These are phyloP conservation scores for Calycopis cecrops DNA, from an alignment of 1,140 invertebrate genomes.

Conservation along the genomic window DNA sequence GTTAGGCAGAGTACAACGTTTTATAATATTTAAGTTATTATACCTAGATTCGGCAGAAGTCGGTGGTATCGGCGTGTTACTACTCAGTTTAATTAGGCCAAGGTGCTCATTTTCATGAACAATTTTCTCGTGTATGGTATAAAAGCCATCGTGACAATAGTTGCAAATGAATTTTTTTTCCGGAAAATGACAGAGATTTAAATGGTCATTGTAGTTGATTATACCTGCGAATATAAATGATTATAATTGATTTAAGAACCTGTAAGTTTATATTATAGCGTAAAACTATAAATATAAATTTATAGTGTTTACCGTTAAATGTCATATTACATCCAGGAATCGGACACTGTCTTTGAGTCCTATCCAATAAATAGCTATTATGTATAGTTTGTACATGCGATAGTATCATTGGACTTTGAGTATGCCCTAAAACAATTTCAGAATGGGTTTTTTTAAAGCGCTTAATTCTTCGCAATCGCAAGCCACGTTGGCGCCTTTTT, in stretches of 20 bases:
- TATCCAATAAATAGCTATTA: slow-evolving; percentile 49
- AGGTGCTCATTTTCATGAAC: slow-evolving; percentile 59
- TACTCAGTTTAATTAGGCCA: slow-evolving; percentile 41
- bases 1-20: too few relatives aligned
- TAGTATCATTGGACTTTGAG: slow-evolving; percentile 45
- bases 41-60: slow-evolving; percentile 29
- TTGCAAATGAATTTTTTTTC: slow-evolving; percentile 49
- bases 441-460: slow-evolving; percentile 47
- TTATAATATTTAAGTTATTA: not conserved
- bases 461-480: slow-evolving; percentile 40
- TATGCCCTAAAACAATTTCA: slow-evolving; percentile 37
- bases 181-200: slow-evolving; percentile 58
- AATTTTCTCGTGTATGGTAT: slow-evolving; percentile 40
- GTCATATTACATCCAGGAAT: slow-evolving; percentile 53
- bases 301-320: slow-evolving; percentile 43
- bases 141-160: slow-evolving; percentile 62
- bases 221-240: slow-evolving; percentile 56
- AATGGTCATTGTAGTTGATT: slow-evolving; percentile 67
- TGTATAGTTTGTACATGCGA: slow-evolving; percentile 51
- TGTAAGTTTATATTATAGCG: not conserved
- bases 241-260: slow-evolving; percentile 9
- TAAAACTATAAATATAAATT: not conserved
- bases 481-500: slow-evolving; percentile 33
- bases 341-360: slow-evolving; percentile 52
- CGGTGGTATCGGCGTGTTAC: slow-evolving; percentile 15